Evolutionary conservation across 2,888 invertebrate species (phyloP), one percentile per base, ranked within the genome.

Genomic region (Meliscaeva auricollis): DNA sequence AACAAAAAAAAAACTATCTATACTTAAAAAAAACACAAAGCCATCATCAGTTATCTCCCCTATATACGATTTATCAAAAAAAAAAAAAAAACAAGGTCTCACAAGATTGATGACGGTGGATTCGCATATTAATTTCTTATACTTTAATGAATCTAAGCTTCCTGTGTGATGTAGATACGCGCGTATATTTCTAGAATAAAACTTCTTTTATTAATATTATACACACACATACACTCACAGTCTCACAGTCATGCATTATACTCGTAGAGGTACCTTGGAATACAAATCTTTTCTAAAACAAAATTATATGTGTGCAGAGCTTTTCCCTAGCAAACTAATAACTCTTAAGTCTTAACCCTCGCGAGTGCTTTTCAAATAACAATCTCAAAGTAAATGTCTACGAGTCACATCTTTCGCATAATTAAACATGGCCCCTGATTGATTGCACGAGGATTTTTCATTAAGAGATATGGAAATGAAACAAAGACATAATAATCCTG

Each of bases 351-450:
- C 76, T 66, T 50, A 60, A 78, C 82, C 60, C 62, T 64, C 44
- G 44, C 46, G 38, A 41, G n/a, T 35, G 73, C 73, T 52, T 62
- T 41, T 52, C 46, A 48, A 66, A 79, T 72, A 58, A 54, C n/a
- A 58, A 50, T 6, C 58, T 54, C 66, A 72, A 76, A 79, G 75
- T 58, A 84, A 58, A 75, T 69, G 35, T 77, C 70, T 62, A n/a
- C 73, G 48, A 79, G 68, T 77, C 69, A 56, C 52, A 76, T 56
- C 68, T 60, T 72, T 81, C 76, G 81, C 81, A 77, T 81, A 85
- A 85, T 85, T 77, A 85, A 81, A 77, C 77, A 26, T 75, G 72
- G n/a, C 69, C 58, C 32, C 72, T 81, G 81, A 85, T 85, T 85
- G 81, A 85, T 85, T 85, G 73, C 60, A 50, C 52, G 73, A 73